phyloP scores from a whole-genome alignment of 92 coral and sea anemone species.

The Porites evermanni region DNA sequence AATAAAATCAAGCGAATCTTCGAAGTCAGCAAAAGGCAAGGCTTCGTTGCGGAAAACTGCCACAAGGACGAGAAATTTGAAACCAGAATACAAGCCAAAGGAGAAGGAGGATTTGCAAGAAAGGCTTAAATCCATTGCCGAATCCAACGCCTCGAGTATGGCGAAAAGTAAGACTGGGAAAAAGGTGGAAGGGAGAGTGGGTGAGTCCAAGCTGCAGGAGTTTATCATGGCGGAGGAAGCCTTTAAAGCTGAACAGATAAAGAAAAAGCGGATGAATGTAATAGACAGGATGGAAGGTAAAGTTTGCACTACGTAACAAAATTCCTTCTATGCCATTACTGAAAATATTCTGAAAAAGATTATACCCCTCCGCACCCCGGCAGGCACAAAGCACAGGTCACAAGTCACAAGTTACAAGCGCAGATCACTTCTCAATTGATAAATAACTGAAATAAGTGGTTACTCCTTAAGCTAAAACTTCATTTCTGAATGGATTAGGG shows the following conservation, averaged over 20 bases:
- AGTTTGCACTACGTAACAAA: background rate
- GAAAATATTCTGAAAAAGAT: too few species aligned
- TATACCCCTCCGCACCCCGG: too few species aligned
- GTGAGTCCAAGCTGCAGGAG: slow-evolving; percentile 18
- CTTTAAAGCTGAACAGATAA: slow-evolving; percentile 14
- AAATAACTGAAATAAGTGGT: too few species aligned
- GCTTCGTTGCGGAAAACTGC: slow-evolving; percentile 6
- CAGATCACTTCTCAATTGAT: too few species aligned
- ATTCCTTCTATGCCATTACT: too few species aligned
- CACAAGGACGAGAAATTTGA: slow-evolving; percentile 75
- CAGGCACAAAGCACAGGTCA: too few species aligned
- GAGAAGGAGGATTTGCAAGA: slow-evolving; percentile 49
- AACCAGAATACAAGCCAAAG: slow-evolving; percentile 75
- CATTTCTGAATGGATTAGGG: too few species aligned
- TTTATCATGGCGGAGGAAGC: slow-evolving; percentile 40
- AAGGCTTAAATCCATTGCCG: slow-evolving; percentile 52
- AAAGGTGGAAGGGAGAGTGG: slow-evolving; percentile 28
- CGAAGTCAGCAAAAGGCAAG: slow-evolving; percentile 8
- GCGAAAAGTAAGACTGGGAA: background rate
- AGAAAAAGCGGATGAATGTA: slow-evolving; percentile 76
- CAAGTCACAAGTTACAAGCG: too few species aligned
- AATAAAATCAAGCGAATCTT: slow-evolving; percentile 35
- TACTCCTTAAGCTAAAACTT: too few species aligned
- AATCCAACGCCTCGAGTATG: slow-evolving; percentile 2
- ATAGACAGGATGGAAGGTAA: slow-evolving; percentile 96